These are phyloP conservation scores for Opisthocomus hoazin DNA, from an alignment of 2,113 vertebrate genomes.

Conservation along the genomic window DNA sequence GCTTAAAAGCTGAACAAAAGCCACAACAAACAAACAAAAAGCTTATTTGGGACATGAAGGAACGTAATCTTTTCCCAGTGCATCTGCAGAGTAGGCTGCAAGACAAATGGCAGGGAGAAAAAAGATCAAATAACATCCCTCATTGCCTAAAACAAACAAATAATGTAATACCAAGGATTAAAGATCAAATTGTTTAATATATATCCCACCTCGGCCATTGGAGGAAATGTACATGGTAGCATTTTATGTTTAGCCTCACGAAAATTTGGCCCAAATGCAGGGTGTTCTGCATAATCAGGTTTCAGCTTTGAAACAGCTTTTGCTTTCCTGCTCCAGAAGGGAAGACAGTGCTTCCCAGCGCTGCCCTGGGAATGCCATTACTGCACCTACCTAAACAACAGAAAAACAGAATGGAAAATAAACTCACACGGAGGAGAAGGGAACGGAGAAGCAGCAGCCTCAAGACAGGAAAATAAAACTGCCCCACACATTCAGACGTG, in stretches of 20 bases:
- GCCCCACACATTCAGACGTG: neutral
- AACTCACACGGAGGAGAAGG: neutral
- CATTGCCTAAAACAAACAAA: constrained; percentile 32
- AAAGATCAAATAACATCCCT: constrained; percentile 11
- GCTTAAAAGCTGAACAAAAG: constrained; percentile 16
- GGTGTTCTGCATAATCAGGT: neutral
- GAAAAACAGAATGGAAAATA: constrained; percentile 16
- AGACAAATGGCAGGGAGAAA: neutral
- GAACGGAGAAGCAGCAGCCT: neutral
- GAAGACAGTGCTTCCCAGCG: neutral
- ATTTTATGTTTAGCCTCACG: neutral
- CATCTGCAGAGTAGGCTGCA: neutral
- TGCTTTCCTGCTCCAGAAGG: neutral
- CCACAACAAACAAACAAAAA: constrained; percentile 40
- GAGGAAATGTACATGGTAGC: neutral
- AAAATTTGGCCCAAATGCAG: neutral
- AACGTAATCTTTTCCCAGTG: neutral
- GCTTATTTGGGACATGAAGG: neutral
- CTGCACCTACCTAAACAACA: constrained; percentile 19
- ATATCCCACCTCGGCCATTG: neutral
- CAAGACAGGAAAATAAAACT: neutral
- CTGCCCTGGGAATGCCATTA: constrained; percentile 5
- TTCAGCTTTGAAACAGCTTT: neutral
- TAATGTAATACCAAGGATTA: neutral
- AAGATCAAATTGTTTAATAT: neutral